Conservation (phyloP, 2,797 vertebrate genomes). For the Zalophus californianus region DNA sequence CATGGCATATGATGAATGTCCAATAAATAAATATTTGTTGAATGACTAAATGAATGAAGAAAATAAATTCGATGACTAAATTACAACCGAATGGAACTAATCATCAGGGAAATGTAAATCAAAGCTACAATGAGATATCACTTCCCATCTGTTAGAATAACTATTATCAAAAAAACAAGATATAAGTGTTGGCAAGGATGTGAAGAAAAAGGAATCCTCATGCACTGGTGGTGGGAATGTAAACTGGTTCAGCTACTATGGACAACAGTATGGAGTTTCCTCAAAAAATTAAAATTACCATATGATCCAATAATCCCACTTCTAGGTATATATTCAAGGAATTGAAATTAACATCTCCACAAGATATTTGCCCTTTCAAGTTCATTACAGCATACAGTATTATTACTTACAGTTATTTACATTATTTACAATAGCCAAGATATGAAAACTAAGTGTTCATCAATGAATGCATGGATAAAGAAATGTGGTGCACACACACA, state of each 20-base stretch:
- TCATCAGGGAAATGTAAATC: background rate
- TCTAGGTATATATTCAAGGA: background rate
- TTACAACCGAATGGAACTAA: background rate
- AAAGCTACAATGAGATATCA: background rate
- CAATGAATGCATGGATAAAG: background rate
- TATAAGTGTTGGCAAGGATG: background rate
- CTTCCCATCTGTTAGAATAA: background rate
- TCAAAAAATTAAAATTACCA: background rate
- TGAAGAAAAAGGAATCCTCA: background rate
- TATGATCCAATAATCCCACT: background rate
- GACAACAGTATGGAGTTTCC: background rate
- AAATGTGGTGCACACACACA: background rate
- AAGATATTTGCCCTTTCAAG: background rate
- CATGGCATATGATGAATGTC: background rate
- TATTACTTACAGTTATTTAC: background rate
- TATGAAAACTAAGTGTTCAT: background rate
- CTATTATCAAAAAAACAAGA: background rate
- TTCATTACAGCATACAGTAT: background rate
- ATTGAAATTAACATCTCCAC: background rate
- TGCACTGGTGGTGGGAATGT: background rate
- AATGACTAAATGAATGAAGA: conserved; percentile 29
- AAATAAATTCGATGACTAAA: background rate
- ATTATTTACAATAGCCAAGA: background rate
- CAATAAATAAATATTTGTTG: background rate
- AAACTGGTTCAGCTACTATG: background rate